Evolutionary conservation across 2,888 invertebrate genomes (phyloP).

Genomic region (Deilephila elpenor): DNA sequence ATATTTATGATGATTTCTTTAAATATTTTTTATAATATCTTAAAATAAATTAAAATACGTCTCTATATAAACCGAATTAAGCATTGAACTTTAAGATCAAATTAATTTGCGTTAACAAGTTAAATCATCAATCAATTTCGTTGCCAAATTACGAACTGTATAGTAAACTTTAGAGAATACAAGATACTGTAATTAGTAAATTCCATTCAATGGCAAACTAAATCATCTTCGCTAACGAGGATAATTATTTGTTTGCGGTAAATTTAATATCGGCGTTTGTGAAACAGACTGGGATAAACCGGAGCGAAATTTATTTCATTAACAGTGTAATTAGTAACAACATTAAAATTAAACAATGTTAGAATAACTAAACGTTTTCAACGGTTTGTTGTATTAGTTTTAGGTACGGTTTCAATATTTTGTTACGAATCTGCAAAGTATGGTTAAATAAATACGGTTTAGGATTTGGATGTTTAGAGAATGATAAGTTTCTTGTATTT

Average conservation of each 20-base stretch:
- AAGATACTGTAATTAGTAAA: constrained; percentile 5
- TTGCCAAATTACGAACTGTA: constrained; percentile 9
- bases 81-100: not conserved
- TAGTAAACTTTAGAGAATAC: constrained; percentile 11
- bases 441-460: too few species aligned
- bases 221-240: not conserved
- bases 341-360: too few species aligned
- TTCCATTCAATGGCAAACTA: constrained; percentile 11
- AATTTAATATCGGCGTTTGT: not conserved
- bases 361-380: too few species aligned
- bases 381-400: too few species aligned
- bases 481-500: too few species aligned
- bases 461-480: too few species aligned
- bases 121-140: constrained; percentile 12
- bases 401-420: too few species aligned
- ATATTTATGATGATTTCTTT: too few species aligned
- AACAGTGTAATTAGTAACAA: too few species aligned
- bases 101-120: constrained; percentile 12
- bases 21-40: too few species aligned
- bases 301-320: too few species aligned
- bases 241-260: not conserved
- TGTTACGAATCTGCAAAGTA: too few species aligned
- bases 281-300: not conserved
- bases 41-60: not conserved
- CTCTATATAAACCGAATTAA: not conserved